Evolutionary conservation across 1,140 invertebrate species (phyloP), one percentile per base, ranked within the genome.

Genomic region (Kradibia gibbosae): DNA sequence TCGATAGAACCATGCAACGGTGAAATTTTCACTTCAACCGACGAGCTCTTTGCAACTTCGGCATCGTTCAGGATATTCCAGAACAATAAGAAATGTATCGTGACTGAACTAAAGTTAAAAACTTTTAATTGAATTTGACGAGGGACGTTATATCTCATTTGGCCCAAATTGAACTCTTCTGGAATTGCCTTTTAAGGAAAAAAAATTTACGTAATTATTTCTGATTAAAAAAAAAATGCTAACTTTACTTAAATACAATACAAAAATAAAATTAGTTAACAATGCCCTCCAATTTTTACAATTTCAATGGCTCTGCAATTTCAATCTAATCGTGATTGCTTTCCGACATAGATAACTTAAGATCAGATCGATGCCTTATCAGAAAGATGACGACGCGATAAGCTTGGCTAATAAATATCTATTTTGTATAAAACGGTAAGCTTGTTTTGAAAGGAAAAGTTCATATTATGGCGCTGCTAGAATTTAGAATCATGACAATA

Each of bases 101-200:
- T 84, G 3, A 88, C 85, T 11, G 65, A 22, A 80, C 86, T 87
- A 31, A 84, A 84, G 80, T 90, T 90, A 50, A 84, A 86, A 20
- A 88, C 15, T 20, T 85, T 74, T 25, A 89, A 86, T 62, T 71
- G 80, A 17, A 85, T 55, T 39, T 73, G 75, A 70, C 76, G 84
- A 0, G 79, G 57, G 57, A 80, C 36, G 7, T 84, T 83, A 71
- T 88, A 88, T 34, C 80, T 76, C 20, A 77, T 55, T 25, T 83
- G 70, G 20, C 80, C 84, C 39, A 89, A 86, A 80, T 86, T 81
- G 22, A 89, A 36, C 76, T 88, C 84, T 11, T 85, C 70, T 0
- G 88, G 88, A 55, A 78, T 81, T 17, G 87, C 86, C 89, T 90
- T 36, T 53, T 71, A 39, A 53, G 53, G 25, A 28, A 48, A 82